A percentile compares a stretch with the other conserved stretches of the same genome.
phyloP scores from a whole-genome alignment of 2,888 invertebrate genomes.

The Harmothoe impar region DNA sequence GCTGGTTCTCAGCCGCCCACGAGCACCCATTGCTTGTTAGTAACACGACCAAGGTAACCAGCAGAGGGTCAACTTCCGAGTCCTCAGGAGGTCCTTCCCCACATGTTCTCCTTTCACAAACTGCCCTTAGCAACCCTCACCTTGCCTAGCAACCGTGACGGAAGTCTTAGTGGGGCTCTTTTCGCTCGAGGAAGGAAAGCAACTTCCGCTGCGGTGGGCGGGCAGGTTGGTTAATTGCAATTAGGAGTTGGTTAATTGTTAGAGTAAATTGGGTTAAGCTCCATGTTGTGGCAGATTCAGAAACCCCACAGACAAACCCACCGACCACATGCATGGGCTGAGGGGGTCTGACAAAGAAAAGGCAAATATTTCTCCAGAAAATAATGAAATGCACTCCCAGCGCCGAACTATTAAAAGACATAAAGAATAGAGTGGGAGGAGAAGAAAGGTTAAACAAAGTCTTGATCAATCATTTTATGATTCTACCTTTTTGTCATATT shows the following conservation, averaged over 20 bases:
- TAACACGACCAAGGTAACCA: neutral
- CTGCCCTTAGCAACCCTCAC: neutral
- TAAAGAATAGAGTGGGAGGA: no score
- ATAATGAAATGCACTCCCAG: no score
- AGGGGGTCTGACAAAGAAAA: no score
- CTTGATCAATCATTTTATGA: no score
- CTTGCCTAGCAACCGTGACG: constrained; percentile 48
- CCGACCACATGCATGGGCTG: no score
- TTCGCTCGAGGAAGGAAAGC: constrained; percentile 7
- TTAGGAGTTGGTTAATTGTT: constrained; percentile 52
- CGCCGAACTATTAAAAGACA: no score
- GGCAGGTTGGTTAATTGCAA: constrained; percentile 33
- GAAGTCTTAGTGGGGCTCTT: constrained; percentile 47
- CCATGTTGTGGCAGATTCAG: constrained; percentile 19
- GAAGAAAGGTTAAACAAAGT: no score
- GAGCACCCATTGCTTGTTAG: neutral
- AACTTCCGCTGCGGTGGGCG: constrained; percentile 12
- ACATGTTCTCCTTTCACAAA: neutral
- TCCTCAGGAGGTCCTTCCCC: constrained; percentile 6
- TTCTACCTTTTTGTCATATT: no score
- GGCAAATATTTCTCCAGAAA: no score
- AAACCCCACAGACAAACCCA: no score
- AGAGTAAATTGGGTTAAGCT: constrained; percentile 41
- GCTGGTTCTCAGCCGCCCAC: no score
- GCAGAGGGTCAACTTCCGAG: constrained; percentile 21